phyloP scores from a whole-genome alignment of 2,888 invertebrate genomes.

The Conomelus anceps region DNA sequence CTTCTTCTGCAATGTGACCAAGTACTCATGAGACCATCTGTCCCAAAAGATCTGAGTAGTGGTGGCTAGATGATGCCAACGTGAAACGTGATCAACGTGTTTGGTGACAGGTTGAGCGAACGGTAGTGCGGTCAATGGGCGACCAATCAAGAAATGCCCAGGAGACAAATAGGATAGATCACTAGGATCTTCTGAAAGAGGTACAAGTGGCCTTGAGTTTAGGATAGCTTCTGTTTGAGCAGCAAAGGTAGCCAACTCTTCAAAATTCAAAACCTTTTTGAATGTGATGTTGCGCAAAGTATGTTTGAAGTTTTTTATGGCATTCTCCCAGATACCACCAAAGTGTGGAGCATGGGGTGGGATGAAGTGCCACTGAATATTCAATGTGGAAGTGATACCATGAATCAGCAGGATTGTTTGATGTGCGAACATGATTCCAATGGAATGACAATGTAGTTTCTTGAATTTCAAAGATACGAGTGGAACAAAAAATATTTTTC shows the following conservation, averaged over 20 bases:
- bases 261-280: constrained; percentile 33
- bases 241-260: constrained; percentile 36
- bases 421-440: too few species aligned
- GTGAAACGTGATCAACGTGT: too few species aligned
- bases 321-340: constrained; percentile 39
- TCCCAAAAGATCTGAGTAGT: constrained; percentile 33
- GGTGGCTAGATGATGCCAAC: too few species aligned
- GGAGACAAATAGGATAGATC: constrained; percentile 19
- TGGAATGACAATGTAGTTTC: too few species aligned
- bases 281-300: constrained; percentile 36
- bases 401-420: too few species aligned
- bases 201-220: constrained; percentile 8
- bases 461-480: too few species aligned
- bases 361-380: constrained; percentile 38
- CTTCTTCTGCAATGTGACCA: constrained; percentile 16
- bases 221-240: constrained; percentile 12
- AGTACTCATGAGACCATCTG: constrained; percentile 26
- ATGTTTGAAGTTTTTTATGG: constrained; percentile 38
- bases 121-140: constrained; percentile 15
- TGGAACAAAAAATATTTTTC: background rate
- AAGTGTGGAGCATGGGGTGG: constrained; percentile 38
- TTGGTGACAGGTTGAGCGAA: too few species aligned
- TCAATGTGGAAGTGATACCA: too few species aligned
- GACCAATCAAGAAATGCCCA: constrained; percentile 27
- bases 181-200: constrained; percentile 5